Base-by-base conservation (phyloP, 2,113 vertebrate genomes). In the Eonycteris spelaea region DNA sequence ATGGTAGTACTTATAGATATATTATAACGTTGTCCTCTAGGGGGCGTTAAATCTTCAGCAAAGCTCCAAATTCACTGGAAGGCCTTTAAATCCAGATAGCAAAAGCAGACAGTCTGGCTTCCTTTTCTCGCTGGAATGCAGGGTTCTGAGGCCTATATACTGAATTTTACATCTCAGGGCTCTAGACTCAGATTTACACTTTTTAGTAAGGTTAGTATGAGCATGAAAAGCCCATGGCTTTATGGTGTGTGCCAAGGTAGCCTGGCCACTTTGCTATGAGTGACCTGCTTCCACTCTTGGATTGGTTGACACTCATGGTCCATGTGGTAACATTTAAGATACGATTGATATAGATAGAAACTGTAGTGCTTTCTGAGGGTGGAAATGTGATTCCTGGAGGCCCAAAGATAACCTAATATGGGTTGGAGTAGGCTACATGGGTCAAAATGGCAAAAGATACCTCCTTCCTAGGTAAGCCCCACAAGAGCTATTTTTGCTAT, bases 1-100 rank as follows among this genome's bases (percentile, higher is more conserved):
- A 18, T 1, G 53, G 18, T 15, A 48, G n/a, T 35, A 68, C 67
- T 88, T 67, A 90, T 40, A 75, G 53, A 16, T 30, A 7, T 74
- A 86, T 95, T 95, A 83, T 35, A 93, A 30, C 1, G 16, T 51
- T 93, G 77, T 86, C 97, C 97, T 97, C 96, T 89, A 98, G 97
- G 88, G 92, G 97, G 97, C 89, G 70, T 53, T 89, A 92, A 86
- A 35, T 94, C 94, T 95, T 96, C 74, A 97, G 85, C 82, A 91
- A 57, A 83, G 22, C 28, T 89, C 48, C 40, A 45, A 33, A 16
- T 73, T n/a, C 40, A 19, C 59, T 43, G 22, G 35, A 57, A 86
- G 85, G 22, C 4, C 1, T 80, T 96, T 14, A 88, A 61, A 89
- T 57, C 30, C 61, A 57, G 53, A 85, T 43, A 84, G 35, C 85